Base-by-base conservation (phyloP, 1,140 invertebrate species). In the Pseudachorutes palmiensis region DNA sequence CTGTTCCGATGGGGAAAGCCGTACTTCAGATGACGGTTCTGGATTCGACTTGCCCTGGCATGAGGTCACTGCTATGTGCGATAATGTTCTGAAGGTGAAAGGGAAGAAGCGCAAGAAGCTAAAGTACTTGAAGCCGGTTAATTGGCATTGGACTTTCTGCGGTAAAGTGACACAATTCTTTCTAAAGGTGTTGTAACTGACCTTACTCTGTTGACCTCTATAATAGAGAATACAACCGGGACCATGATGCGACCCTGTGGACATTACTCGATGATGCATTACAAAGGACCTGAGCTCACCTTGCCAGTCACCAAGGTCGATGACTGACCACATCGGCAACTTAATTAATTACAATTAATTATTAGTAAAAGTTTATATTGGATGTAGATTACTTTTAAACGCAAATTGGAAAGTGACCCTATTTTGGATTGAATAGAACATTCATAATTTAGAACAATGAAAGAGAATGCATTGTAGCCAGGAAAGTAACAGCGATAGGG, bases 91-190 rank as follows among this genome's bases (percentile, higher is more conserved):
- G 3, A 55, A 55, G 24, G 24, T 55, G 9, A 55, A 55, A 26
- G 51, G 12, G 9, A 55, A 55, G 51, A 55, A 24, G 51, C 12
- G 9, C 51, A 55, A 55, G 51, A 55, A 55, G 12, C 14, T 55
- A 5, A n/a, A n/a, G n/a, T n/a, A n/a, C n/a, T n/a, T n/a, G n/a
- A 55, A 55, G 24, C 51, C 51, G 9, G 24, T 55, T 9, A 5
- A 55, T 22, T 55, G 51, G 51, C 9, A 55, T 5, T 55, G 51
- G 51, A 55, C 51, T 24, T 55, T 55, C 24, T 55, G 51, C 24
- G 14, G 51, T 55, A 12, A 55, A 22, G 5, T 14, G 12, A 55
- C n/a, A n/a, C n/a, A n/a, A n/a, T n/a, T n/a, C n/a, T n/a, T n/a
- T n/a, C n/a, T n/a, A n/a, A n/a, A n/a, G n/a, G n/a, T n/a, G n/a